These are phyloP conservation scores for Osmerus eperlanus DNA, from an alignment of 2,113 vertebrate species.

Conservation along the genomic window DNA sequence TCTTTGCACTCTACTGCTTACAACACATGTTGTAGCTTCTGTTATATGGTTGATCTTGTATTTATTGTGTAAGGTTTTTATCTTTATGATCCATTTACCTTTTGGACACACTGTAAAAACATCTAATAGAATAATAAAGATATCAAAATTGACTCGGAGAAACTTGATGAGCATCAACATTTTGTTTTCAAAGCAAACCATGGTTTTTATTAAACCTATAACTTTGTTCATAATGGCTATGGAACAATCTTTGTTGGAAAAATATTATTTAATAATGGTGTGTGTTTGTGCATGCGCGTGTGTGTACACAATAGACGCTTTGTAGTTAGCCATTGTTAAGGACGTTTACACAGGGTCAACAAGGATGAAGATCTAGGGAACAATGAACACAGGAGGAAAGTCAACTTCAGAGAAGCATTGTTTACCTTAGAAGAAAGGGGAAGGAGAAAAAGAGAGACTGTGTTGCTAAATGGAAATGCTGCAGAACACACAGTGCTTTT, in stretches of 20 bases:
- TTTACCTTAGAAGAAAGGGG: neutral
- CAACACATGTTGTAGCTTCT: neutral
- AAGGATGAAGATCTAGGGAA: neutral
- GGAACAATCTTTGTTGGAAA: too few species aligned
- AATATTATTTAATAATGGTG: too few species aligned
- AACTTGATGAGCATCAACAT: too few species aligned
- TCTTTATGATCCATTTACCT: too few species aligned
- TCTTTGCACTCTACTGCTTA: slow-evolving; percentile 3
- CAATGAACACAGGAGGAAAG: neutral
- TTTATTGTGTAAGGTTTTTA: neutral
- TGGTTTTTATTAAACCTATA: too few species aligned
- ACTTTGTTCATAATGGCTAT: too few species aligned
- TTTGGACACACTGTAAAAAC: too few species aligned
- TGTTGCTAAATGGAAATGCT: neutral
- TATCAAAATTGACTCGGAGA: too few species aligned
- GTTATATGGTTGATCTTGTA: neutral
- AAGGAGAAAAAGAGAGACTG: neutral
- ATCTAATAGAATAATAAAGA: too few species aligned
- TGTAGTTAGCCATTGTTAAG: slow-evolving; percentile 3
- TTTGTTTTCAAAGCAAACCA: too few species aligned
- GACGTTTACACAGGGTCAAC: slow-evolving; percentile 2
- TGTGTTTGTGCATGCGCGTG: neutral
- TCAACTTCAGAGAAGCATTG: neutral
- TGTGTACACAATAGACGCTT: neutral
- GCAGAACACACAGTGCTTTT: neutral